Conservation (phyloP, 2,113 vertebrate genomes). For the Zapornia atra region DNA sequence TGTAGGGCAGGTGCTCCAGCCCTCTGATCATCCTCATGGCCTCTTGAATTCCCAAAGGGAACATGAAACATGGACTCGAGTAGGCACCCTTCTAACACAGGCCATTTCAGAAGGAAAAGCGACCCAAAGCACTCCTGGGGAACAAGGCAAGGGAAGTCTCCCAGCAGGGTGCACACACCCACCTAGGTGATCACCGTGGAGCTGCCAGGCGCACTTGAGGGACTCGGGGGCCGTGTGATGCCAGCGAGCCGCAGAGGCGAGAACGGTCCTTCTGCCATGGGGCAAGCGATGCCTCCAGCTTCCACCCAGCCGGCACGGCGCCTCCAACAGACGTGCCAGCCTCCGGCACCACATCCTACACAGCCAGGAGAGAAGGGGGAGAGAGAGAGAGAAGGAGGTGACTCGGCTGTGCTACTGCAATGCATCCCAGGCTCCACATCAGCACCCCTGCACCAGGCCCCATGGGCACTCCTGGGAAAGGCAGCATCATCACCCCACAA, state of each 20-base stretch:
- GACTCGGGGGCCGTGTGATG: conserved; percentile 25
- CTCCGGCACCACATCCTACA: conserved; percentile 71
- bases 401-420: rapidly evolving
- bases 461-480: neutral
- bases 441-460: neutral
- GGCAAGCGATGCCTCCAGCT: neutral
- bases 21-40: too few relatives aligned
- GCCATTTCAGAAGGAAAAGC: neutral
- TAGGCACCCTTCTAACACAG: rapidly evolving
- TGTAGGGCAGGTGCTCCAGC: too few relatives aligned
- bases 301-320: neutral
- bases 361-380: neutral
- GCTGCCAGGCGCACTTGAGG: conserved; percentile 69
- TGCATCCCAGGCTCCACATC: rapidly evolving
- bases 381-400: neutral
- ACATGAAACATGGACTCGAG: neutral
- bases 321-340: conserved; percentile 22
- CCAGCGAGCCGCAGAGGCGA: neutral
- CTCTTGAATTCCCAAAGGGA: neutral
- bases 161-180: neutral
- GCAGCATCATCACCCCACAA: neutral
- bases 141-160: neutral
- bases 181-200: conserved; percentile 78
- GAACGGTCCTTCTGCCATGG: neutral
- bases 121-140: neutral